Percentiles rank a stretch among this genome's conserved stretches.
These are phyloP conservation scores for Uropetala carovei DNA, from an alignment of 2,888 invertebrate genomes.

Conservation along the genomic window DNA sequence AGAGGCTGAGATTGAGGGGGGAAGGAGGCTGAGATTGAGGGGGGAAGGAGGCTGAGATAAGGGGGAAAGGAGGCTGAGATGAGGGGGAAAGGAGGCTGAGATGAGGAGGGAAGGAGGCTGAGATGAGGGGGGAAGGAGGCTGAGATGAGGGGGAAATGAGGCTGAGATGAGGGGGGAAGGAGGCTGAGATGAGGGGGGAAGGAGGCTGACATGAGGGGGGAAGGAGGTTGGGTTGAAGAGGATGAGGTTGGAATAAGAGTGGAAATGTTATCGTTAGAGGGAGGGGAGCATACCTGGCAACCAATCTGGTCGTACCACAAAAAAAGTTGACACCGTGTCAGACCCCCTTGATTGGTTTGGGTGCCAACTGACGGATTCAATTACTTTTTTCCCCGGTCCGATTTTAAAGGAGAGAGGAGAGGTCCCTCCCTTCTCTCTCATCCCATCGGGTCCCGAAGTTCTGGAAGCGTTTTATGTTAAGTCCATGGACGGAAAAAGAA, in stretches of 20 bases:
- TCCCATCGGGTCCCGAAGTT: neutral
- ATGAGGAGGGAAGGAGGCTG: neutral
- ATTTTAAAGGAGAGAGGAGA: neutral
- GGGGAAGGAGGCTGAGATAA: neutral
- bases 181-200: too few species aligned
- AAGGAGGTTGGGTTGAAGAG: too few species aligned
- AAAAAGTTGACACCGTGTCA: slow-evolving; percentile 16
- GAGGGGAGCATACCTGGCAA: neutral
- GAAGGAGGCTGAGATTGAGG: neutral
- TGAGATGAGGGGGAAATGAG: too few species aligned
- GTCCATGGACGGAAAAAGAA: neutral
- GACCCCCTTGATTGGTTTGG: slow-evolving; percentile 29
- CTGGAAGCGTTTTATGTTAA: neutral
- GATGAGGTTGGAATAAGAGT: too few species aligned
- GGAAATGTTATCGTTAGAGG: too few species aligned
- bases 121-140: too few species aligned
- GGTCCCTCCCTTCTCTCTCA: neutral
- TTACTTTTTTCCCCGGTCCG: neutral
- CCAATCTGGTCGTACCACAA: slow-evolving; percentile 30
- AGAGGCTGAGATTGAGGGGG: neutral
- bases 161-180: too few species aligned
- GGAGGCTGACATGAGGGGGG: too few species aligned
- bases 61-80: neutral
- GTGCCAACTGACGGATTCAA: slow-evolving; percentile 35
- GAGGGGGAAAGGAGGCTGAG: neutral